Evolutionary conservation across 2,113 vertebrate genomes (phyloP).

Genomic region (Struthidea cinerea): DNA sequence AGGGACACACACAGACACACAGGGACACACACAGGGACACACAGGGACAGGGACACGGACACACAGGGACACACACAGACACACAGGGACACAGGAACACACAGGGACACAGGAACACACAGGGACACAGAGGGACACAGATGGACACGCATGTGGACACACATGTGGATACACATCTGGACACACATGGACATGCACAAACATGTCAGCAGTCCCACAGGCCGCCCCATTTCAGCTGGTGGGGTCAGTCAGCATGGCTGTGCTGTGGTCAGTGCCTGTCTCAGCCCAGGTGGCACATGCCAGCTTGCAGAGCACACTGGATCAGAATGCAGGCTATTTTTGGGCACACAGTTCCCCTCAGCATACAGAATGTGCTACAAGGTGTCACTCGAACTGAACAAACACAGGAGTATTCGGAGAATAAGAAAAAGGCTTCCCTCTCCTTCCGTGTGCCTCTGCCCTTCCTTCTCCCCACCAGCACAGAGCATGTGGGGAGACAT

Average conservation of each 20-base stretch:
- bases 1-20: background rate
- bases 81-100: background rate
- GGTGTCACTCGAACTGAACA: background rate
- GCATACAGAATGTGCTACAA: background rate
- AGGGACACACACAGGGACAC: too few species aligned
- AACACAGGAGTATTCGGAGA: background rate
- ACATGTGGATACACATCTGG: background rate
- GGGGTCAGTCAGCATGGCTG: background rate
- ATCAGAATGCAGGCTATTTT: background rate
- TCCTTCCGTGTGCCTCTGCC: background rate
- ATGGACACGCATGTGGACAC: background rate
- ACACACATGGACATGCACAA: background rate
- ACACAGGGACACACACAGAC: background rate
- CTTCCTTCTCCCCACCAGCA: background rate
- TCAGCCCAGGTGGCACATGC: constrained; percentile 26
- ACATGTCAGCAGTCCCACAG: background rate
- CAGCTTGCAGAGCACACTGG: background rate
- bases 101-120: too few species aligned
- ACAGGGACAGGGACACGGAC: too few species aligned
- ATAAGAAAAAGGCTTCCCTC: background rate
- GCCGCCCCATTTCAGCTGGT: background rate
- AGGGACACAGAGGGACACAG: too few species aligned
- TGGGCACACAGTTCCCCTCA: background rate
- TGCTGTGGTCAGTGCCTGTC: background rate
- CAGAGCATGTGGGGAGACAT: background rate